Conservation (phyloP, 2,888 invertebrate genomes). For the Drosophila rellima region DNA sequence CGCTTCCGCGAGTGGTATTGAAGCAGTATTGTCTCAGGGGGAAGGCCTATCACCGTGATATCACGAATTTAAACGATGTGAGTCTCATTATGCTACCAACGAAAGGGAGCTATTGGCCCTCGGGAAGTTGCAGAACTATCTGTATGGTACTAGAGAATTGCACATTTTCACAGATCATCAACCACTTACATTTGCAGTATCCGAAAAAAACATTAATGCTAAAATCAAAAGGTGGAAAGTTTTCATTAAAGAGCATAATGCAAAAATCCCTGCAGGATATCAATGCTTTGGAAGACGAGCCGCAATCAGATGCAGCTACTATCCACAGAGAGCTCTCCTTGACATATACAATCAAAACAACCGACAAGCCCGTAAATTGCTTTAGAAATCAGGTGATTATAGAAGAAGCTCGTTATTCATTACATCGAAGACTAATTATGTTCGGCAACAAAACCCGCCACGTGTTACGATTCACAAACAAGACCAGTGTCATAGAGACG, state of each 20-base stretch:
- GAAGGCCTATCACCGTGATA: too few species aligned
- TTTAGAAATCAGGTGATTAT: not conserved
- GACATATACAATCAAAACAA: not conserved
- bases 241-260: not conserved
- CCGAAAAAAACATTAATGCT: slow-evolving; percentile 4
- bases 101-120: too few species aligned
- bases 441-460: not conserved
- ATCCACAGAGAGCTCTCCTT: not conserved
- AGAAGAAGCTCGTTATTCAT: not conserved
- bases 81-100: too few species aligned
- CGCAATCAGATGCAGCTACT: not conserved
- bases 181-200: slow-evolving; percentile 6
- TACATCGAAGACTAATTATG: not conserved
- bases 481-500: not conserved
- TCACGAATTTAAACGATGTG: too few species aligned
- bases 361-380: not conserved
- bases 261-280: not conserved
- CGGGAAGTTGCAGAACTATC: too few species aligned
- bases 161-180: not conserved
- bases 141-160: too few species aligned
- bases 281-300: not conserved
- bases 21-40: too few species aligned
- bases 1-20: too few species aligned
- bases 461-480: not conserved
- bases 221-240: slow-evolving; percentile 14